Conservation (phyloP, 2,113 vertebrate genomes). For the Pelecanoides urinatrix region DNA sequence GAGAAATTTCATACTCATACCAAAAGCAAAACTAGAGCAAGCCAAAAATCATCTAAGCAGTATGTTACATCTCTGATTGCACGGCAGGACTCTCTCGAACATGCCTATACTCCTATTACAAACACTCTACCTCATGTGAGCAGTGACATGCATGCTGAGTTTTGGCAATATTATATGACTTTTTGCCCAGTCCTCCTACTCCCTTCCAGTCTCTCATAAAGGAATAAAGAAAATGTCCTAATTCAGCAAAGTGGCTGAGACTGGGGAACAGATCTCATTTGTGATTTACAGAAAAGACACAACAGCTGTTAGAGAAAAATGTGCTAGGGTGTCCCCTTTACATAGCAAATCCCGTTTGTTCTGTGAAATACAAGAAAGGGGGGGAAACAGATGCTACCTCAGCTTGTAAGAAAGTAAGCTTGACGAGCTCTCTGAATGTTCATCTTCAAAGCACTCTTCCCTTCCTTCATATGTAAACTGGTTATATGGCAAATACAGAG, state of each 20-base stretch:
- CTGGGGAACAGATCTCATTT: not conserved
- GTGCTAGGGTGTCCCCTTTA: not conserved
- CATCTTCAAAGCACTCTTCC: conserved; percentile 84
- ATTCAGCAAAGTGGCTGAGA: not conserved
- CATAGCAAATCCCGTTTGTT: not conserved
- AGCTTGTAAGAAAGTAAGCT: conserved; percentile 80
- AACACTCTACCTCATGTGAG: not conserved
- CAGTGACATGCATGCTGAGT: not conserved
- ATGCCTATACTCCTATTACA: not conserved
- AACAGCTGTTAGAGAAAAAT: not conserved
- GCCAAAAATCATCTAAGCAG: conserved; percentile 9
- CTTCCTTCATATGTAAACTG: conserved; percentile 93
- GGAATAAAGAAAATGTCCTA: not conserved
- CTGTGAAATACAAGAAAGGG: not conserved
- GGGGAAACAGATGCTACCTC: conserved; percentile 63
- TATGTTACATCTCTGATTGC: not conserved
- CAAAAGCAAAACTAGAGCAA: conserved; percentile 6
- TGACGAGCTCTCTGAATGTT: conserved; percentile 77
- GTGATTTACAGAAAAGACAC: not conserved
- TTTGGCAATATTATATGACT: not conserved
- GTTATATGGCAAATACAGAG: conserved; percentile 90
- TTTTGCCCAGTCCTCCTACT: not conserved
- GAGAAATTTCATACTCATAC: not conserved
- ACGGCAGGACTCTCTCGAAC: not conserved
- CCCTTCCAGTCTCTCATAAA: not conserved